A percentile compares a stretch with the other conserved stretches of the same genome.
These are phyloP conservation scores for Caerostris darwini DNA, from an alignment of 1,140 invertebrate genomes.

Conservation along the genomic window DNA sequence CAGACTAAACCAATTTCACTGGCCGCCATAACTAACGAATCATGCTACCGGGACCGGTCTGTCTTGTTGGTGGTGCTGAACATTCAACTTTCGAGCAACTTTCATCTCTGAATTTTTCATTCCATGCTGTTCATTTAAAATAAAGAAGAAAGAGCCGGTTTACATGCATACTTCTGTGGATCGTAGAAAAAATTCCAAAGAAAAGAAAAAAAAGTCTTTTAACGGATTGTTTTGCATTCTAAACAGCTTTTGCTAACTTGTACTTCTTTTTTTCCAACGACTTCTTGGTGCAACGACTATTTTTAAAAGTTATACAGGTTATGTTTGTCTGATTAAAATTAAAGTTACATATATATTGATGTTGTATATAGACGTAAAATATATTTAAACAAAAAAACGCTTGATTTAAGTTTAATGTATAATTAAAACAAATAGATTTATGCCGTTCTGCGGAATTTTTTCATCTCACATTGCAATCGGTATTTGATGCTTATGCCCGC, in stretches of 20 bases:
- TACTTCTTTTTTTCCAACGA: not conserved
- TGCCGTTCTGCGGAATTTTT: too few species aligned
- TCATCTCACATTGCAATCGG: too few species aligned
- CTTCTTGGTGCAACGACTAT: too few species aligned
- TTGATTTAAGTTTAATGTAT: too few species aligned
- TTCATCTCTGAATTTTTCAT: not conserved
- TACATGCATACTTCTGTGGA: not conserved
- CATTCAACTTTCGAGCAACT: conserved; percentile 8
- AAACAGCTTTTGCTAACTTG: not conserved
- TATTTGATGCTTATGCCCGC: too few species aligned
- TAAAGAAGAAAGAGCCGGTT: not conserved
- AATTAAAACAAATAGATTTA: too few species aligned
- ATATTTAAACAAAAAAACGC: too few species aligned
- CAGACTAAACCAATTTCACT: not conserved
- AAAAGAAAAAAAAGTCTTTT: not conserved
- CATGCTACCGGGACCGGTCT: not conserved
- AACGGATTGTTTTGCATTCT: not conserved
- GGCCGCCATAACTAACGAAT: not conserved
- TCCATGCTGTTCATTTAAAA: not conserved
- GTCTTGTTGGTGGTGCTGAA: not conserved
- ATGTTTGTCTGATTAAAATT: too few species aligned
- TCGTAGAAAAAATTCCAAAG: not conserved
- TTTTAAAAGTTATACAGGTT: too few species aligned
- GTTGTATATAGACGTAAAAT: too few species aligned
- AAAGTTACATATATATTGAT: too few species aligned